Conservation (phyloP, 1,140 invertebrate genomes). For the Drosophila nigrodunni region DNA sequence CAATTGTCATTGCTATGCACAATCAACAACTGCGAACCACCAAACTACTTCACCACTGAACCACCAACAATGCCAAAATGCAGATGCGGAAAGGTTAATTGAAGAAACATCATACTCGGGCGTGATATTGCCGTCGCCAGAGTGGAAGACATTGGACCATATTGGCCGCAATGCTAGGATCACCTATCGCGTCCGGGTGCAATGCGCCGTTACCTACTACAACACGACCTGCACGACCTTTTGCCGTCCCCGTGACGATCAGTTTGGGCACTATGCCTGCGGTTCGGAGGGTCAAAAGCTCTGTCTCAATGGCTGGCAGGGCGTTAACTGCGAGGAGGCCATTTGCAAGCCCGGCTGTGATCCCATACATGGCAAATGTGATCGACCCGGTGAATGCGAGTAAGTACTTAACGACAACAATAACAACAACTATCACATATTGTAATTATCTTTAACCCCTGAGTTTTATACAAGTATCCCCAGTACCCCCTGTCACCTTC, state of each 20-base stretch:
- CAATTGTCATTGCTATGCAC: constrained; percentile 67
- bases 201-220: constrained; percentile 96
- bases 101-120: constrained; percentile 95
- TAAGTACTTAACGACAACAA: constrained; percentile 86
- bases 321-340: constrained; percentile 95
- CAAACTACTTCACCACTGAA: background rate
- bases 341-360: constrained; percentile 96
- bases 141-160: constrained; percentile 96
- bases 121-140: constrained; percentile 93
- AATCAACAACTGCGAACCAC: constrained; percentile 27
- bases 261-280: constrained; percentile 97
- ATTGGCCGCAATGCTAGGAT: constrained; percentile 90
- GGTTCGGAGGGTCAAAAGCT: constrained; percentile 94
- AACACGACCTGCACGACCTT: constrained; percentile 97
- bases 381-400: constrained; percentile 94
- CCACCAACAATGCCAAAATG: constrained; percentile 51
- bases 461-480: too few relatives aligned
- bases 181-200: constrained; percentile 94
- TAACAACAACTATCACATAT: background rate
- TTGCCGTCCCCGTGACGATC: constrained; percentile 95
- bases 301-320: constrained; percentile 96
- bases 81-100: constrained; percentile 90
- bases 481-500: background rate
- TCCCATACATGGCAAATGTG: constrained; percentile 94
- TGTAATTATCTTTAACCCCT: constrained; percentile 53